Conservation (phyloP, 1,140 invertebrate species). For the Leguminivora glycinivorella region DNA sequence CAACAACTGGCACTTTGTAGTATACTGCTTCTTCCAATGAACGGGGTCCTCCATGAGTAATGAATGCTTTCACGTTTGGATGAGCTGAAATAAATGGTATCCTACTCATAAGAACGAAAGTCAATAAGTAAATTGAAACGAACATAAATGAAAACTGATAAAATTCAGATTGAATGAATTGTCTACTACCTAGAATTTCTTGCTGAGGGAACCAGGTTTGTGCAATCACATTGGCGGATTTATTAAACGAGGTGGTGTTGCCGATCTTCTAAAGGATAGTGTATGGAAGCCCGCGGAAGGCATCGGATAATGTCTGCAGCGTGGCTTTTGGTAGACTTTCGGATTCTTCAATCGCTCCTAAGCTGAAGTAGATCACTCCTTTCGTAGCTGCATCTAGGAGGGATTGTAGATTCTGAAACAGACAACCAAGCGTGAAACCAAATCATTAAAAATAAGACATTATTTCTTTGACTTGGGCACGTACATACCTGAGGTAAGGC, state of each 20-base stretch:
- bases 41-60: conserved; percentile 86
- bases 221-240: conserved; percentile 76
- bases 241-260: conserved; percentile 66
- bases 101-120: too few species aligned
- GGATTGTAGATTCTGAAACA: conserved; percentile 70
- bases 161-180: too few species aligned
- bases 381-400: conserved; percentile 71
- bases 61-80: conserved; percentile 83
- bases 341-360: conserved; percentile 76
- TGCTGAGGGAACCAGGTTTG: conserved; percentile 82
- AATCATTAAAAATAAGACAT: not conserved
- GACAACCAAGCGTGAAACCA: not conserved
- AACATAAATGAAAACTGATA: too few species aligned
- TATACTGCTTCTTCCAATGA: conserved; percentile 86
- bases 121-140: too few species aligned
- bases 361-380: conserved; percentile 78
- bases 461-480: not conserved
- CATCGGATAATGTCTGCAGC: conserved; percentile 64
- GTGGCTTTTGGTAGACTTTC: conserved; percentile 63
- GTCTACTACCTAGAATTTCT: conserved; percentile 78
- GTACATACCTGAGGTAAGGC: conserved; percentile 68
- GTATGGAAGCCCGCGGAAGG: conserved; percentile 76
- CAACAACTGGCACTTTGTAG: conserved; percentile 85
- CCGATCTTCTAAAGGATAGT: conserved; percentile 82
- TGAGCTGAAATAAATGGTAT: conserved; percentile 73